phyloP scores from a whole-genome alignment of 2,797 vertebrate genomes.

The Eutrigla gurnardus region DNA sequence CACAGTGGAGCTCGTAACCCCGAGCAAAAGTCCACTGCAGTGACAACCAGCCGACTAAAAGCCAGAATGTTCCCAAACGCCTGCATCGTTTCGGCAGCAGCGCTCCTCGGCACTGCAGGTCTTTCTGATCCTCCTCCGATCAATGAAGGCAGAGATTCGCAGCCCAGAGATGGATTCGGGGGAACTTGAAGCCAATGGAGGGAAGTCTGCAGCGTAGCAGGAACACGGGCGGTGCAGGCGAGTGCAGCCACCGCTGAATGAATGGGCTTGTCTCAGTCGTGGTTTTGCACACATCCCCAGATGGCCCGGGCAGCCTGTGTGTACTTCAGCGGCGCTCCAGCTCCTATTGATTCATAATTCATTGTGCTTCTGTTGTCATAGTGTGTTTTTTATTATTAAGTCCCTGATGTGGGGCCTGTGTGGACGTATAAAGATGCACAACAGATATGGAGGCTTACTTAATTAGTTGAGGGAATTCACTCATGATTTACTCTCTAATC shows the following conservation, averaged over 20 bases:
- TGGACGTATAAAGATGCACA: constrained; percentile 36
- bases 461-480: constrained; percentile 50
- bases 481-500: constrained; percentile 35
- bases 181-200: constrained; percentile 32
- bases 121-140: constrained; percentile 42
- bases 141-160: constrained; percentile 37
- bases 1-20: neutral
- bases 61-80: constrained; percentile 11
- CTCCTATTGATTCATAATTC: constrained; percentile 70
- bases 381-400: neutral
- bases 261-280: constrained; percentile 44
- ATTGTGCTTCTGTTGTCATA: constrained; percentile 57
- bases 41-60: neutral
- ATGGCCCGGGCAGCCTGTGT: constrained; percentile 53
- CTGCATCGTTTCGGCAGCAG: constrained; percentile 27
- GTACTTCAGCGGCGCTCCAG: constrained; percentile 28
- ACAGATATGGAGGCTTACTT: constrained; percentile 30
- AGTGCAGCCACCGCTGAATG: constrained; percentile 38
- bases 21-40: constrained; percentile 17
- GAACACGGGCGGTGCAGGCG: neutral
- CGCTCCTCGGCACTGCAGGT: constrained; percentile 34
- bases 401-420: constrained; percentile 21
- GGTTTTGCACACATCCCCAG: constrained; percentile 49
- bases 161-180: constrained; percentile 45
- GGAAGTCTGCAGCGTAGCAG: constrained; percentile 41